Evolutionary conservation across 2,888 invertebrate species (phyloP), one percentile per base, ranked within the genome.

Genomic region (Leuctra nigra): DNA sequence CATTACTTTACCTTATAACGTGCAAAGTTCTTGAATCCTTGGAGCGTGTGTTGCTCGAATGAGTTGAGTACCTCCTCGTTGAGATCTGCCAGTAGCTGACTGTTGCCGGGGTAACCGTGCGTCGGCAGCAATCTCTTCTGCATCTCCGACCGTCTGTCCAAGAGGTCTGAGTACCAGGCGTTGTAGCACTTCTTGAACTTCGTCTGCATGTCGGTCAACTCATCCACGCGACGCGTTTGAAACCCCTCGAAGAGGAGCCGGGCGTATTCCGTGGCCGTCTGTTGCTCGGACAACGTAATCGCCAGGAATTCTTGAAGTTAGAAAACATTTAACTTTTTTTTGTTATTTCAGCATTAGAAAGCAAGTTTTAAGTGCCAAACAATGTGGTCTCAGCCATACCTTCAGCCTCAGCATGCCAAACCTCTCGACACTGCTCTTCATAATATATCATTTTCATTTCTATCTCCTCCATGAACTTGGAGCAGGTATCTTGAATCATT

Each of bases 91-190:
- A 58, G 33, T 18, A 58, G 23, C 11, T 48, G 39, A 9, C 36
- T 48, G 24, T 55, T 58, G 25, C 58, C 55, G 1, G 50, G 58
- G 38, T 50, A 58, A 29, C 58, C 58, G 33, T 50, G 35, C 23
- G 29, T 36, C 1, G 58, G 52, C 39, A 41, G 22, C 48, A 58
- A 35, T 22, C 33, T 41, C n/a, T 16, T 20, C 7, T 48, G 38
- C 35, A 58, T 35, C 3, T 11, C 25, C 23, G 23, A 11, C 1
- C 44, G 47, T 11, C 22, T 20, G 4, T 24, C 18, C n/a, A n/a
- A 22, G 25, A 14, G 33, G 13, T 35, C 33, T 20, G 33, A 13
- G 9, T 18, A 33, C 20, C 20, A 35, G 20, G n/a, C 29, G 11
- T 18, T 35, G 6, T 13, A 44, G 44, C 35, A 2, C 33, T 29